phyloP scores from a whole-genome alignment of 2,888 invertebrate species.

The Lycaena phlaeas region DNA sequence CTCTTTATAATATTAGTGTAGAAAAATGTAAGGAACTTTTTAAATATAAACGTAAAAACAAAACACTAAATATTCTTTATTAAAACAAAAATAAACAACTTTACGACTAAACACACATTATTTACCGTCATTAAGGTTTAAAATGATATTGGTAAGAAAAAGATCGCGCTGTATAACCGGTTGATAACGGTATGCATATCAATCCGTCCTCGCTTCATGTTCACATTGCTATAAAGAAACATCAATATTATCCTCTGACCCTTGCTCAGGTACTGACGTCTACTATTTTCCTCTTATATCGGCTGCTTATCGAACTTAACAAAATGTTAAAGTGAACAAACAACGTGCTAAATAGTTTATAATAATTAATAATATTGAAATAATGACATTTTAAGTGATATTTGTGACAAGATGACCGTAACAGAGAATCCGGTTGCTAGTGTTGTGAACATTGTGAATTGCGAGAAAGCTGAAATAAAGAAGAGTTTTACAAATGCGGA shows the following conservation, averaged over 20 bases:
- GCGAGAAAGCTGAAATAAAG: neutral
- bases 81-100: too few relatives aligned
- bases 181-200: constrained; percentile 5
- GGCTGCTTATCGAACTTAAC: constrained; percentile 2
- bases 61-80: too few relatives aligned
- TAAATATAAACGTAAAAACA: too few relatives aligned
- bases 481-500: neutral
- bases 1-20: too few relatives aligned
- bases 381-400: neutral
- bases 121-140: too few relatives aligned
- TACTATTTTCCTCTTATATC: neutral
- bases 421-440: constrained; percentile 10
- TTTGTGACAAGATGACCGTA: constrained; percentile 22
- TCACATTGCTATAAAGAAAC: constrained; percentile 10
- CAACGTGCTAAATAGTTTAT: neutral
- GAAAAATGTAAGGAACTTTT: too few relatives aligned
- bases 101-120: too few relatives aligned
- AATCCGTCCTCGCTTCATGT: neutral
- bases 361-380: neutral
- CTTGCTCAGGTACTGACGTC: constrained; percentile 12
- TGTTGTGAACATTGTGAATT: constrained; percentile 18
- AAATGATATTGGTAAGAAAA: too few relatives aligned
- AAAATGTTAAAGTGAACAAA: neutral
- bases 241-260: constrained; percentile 15
- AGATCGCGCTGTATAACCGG: constrained; percentile 1